Evolutionary conservation across 2,113 vertebrate genomes (phyloP).

Genomic region (Verasper variegatus): DNA sequence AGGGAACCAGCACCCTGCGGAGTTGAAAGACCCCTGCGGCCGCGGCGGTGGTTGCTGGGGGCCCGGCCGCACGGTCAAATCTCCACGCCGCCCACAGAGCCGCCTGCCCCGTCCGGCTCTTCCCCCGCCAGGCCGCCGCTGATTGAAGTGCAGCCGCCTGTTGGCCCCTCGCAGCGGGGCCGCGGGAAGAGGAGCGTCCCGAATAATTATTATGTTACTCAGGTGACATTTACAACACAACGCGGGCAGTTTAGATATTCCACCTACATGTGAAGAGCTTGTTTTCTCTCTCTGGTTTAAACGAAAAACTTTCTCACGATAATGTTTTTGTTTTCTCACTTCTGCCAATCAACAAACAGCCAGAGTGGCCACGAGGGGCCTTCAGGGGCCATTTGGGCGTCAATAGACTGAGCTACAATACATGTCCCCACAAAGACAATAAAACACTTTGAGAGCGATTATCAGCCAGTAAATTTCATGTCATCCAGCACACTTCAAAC

Average conservation of each 20-base stretch:
- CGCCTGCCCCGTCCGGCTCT: constrained; percentile 60
- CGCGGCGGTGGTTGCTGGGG: constrained; percentile 36
- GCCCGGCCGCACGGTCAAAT: constrained; percentile 55
- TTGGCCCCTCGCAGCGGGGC: constrained; percentile 75
- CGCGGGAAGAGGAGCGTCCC: constrained; percentile 65
- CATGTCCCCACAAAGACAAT: constrained; percentile 42
- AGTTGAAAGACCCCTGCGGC: constrained; percentile 72
- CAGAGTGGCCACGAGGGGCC: not conserved
- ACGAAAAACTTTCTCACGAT: constrained; percentile 62
- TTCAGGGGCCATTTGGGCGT: constrained; percentile 45
- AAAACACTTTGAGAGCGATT: constrained; percentile 48
- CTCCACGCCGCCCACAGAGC: constrained; percentile 74
- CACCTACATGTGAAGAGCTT: constrained; percentile 42
- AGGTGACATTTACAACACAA: constrained; percentile 84
- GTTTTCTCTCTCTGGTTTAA: constrained; percentile 25
- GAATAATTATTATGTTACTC: constrained; percentile 83
- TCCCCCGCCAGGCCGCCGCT: constrained; percentile 60
- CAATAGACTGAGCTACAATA: not conserved
- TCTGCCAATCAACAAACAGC: constrained; percentile 51
- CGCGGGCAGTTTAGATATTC: constrained; percentile 53
- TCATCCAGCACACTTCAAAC: constrained; percentile 53
- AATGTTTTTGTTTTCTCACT: constrained; percentile 37
- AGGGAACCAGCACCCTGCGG: constrained; percentile 69
- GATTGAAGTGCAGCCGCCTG: constrained; percentile 82
- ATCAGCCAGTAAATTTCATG: constrained; percentile 38